phyloP scores from a whole-genome alignment of 1,140 invertebrate species.

The Drosophila fuyamai region DNA sequence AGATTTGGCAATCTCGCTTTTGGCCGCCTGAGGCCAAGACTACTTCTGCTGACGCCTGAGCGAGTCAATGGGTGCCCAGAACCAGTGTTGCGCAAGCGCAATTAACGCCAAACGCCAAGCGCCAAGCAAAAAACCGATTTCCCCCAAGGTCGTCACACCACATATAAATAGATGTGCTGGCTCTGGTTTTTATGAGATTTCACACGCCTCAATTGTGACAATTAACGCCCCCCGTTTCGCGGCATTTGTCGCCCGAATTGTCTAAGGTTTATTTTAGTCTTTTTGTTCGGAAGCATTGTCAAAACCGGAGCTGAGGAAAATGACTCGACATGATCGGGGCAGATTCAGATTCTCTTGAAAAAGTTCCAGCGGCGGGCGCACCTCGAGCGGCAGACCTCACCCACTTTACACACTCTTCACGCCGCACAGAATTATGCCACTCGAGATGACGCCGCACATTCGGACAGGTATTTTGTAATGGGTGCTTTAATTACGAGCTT shows the following conservation, averaged over 20 bases:
- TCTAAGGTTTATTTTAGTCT: conserved; percentile 22
- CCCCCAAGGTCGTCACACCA: conserved; percentile 63
- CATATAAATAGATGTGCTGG: conserved; percentile 40
- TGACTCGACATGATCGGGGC: conserved; percentile 71
- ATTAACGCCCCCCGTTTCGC: conserved; percentile 58
- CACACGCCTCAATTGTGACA: conserved; percentile 81
- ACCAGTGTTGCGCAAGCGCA: conserved; percentile 62
- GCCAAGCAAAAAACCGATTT: conserved; percentile 34
- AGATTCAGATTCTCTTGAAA: conserved; percentile 44
- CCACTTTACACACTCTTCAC: conserved; percentile 43
- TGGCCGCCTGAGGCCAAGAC: conserved; percentile 3
- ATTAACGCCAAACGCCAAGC: conserved; percentile 49
- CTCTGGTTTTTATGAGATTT: conserved; percentile 53
- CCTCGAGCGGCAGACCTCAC: conserved; percentile 42
- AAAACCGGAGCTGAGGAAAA: conserved; percentile 14
- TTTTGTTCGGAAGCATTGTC: conserved; percentile 5
- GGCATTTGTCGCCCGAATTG: conserved; percentile 34
- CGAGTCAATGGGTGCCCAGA: conserved; percentile 49
- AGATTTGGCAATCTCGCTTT: conserved; percentile 54
- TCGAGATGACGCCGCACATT: conserved; percentile 63
- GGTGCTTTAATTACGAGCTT: conserved; percentile 41
- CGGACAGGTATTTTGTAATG: conserved; percentile 43
- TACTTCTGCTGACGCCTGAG: conserved; percentile 25
- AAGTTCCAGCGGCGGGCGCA: conserved; percentile 56
- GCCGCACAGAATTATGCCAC: conserved; percentile 61